Conservation (phyloP, 2,888 invertebrate genomes). For the Plemyria rubiginata region DNA sequence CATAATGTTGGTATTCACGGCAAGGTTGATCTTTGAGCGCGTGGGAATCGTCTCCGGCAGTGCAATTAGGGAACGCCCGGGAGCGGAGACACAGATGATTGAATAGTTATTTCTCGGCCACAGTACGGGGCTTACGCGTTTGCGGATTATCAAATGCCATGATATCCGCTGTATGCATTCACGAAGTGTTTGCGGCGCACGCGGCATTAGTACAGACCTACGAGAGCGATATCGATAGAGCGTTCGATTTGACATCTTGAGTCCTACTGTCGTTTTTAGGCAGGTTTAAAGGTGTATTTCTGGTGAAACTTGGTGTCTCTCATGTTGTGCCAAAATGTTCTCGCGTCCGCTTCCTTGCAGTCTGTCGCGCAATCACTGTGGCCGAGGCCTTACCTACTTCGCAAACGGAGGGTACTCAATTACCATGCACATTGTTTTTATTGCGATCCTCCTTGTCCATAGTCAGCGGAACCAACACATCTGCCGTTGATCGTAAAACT, state of each 20-base stretch:
- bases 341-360: constrained; percentile 1
- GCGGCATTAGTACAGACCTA: background rate
- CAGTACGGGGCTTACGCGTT: constrained; percentile 12
- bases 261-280: too few relatives aligned
- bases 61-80: constrained; percentile 79
- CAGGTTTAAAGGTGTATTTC: too few relatives aligned
- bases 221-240: background rate
- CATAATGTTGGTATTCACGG: constrained; percentile 57
- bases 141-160: constrained; percentile 14
- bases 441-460: constrained; percentile 66
- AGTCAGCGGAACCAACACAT: constrained; percentile 45
- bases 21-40: constrained; percentile 61
- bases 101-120: constrained; percentile 16
- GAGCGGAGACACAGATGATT: constrained; percentile 30
- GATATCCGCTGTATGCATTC: constrained; percentile 2
- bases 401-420: constrained; percentile 70
- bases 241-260: background rate
- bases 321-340: background rate
- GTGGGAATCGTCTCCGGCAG: constrained; percentile 75
- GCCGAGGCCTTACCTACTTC: constrained; percentile 17
- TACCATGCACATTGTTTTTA: constrained; percentile 73
- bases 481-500: constrained; percentile 38
- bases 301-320: background rate
- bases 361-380: constrained; percentile 17
- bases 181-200: background rate